These are phyloP conservation scores for Carposina sasakii DNA, from an alignment of 1,140 invertebrate genomes.

Conservation along the genomic window DNA sequence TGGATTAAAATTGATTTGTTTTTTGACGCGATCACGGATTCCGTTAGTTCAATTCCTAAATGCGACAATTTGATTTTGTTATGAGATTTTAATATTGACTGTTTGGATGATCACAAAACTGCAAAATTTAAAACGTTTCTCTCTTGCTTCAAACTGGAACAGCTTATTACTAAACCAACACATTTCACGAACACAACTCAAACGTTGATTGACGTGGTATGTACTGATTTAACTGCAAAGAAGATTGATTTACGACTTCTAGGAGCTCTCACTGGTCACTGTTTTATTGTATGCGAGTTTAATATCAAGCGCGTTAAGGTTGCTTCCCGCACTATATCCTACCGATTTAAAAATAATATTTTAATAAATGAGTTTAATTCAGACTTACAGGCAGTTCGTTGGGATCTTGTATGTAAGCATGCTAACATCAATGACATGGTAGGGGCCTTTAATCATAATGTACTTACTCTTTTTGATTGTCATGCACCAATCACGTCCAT, in stretches of 20 bases:
- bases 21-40: constrained; percentile 16
- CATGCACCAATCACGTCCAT: not conserved
- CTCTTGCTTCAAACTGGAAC: not conserved
- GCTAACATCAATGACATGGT: not conserved
- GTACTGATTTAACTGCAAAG: not conserved
- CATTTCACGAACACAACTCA: not conserved
- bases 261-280: not conserved
- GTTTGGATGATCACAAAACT: not conserved
- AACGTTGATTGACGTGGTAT: not conserved
- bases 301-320: not conserved
- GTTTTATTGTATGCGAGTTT: not conserved
- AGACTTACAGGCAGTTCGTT: not conserved
- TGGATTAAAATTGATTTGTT: constrained; percentile 14
- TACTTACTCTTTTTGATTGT: not conserved
- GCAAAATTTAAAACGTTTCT: constrained; percentile 13
- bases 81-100: constrained; percentile 20
- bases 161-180: constrained; percentile 8
- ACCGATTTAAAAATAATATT: constrained; percentile 3
- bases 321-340: not conserved
- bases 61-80: constrained; percentile 15
- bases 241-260: not conserved
- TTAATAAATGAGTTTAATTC: not conserved
- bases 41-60: constrained; percentile 1
- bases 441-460: not conserved
- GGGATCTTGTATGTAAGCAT: not conserved